Evolutionary conservation across 2,888 invertebrate species (phyloP), one percentile per base, ranked within the genome.

Genomic region (Patella caerulea): DNA sequence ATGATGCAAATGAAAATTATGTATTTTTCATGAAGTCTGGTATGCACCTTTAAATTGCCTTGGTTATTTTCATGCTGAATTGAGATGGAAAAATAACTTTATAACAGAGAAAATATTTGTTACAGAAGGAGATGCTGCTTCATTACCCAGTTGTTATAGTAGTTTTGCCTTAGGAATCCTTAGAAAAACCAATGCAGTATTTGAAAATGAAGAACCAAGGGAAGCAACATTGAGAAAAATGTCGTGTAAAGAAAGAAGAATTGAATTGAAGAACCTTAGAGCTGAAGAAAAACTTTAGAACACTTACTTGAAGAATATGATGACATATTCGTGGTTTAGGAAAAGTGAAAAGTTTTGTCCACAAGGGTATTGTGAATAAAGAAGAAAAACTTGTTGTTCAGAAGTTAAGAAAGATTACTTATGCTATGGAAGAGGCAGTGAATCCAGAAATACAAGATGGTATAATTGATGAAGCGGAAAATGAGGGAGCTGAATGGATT

Each of bases 51-150:
- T 56, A 56, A 56, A 56, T 56, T 56, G 56, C 56, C 56, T 56
- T 4, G 3, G 59, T 14, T 59, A 59, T 59, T 59, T 59, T 59
- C 59, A 59, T n/a, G 59, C 59, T 59, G 59, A 59, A 59, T 65
- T 24, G 24, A 24, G 24, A 24, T 24, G 24, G 24, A 24, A 24
- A 24, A 24, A 24, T 24, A 24, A 24, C 24, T 24, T 24, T 24
- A 24, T 24, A n/a, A 65, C 19, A 4, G 65, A 65, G 65, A 65
- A 65, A 12, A 65, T 65, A 65, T 19, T 65, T 65, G 65, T 65
- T 24, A 65, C 19, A n/a, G 65, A 65, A 65, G 59, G 59, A 59
- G 59, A 59, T n/a, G 59, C 59, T 59, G 59, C 17, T n/a, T 14
- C 59, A 12, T 59, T 59, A 14, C 2, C 14, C 17, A 59, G 59